These are phyloP conservation scores for Istiophorus platypterus DNA, from an alignment of 2,113 vertebrate species.

Conservation along the genomic window DNA sequence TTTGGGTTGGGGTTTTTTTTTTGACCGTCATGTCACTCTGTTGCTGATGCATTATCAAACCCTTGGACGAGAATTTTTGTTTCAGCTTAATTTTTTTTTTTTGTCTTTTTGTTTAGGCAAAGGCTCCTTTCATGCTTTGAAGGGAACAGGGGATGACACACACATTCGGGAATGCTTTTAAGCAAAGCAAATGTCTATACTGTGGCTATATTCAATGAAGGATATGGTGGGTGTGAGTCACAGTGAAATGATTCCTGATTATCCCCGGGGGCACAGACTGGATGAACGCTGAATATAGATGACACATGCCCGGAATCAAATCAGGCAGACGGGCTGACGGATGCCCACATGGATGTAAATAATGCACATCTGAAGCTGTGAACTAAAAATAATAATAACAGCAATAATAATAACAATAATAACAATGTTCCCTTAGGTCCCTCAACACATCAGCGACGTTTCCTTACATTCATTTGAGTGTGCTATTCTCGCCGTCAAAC, in stretches of 20 bases:
- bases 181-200: conserved; percentile 42
- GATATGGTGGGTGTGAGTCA: conserved; percentile 52
- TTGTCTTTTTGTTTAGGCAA: conserved; percentile 15
- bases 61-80: neutral
- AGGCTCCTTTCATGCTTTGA: conserved; percentile 29
- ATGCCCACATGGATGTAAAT: conserved; percentile 46
- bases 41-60: conserved; percentile 42
- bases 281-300: conserved; percentile 40
- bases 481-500: conserved; percentile 56
- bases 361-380: conserved; percentile 27
- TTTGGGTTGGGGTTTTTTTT: neutral
- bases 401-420: no score
- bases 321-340: conserved; percentile 53
- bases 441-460: neutral
- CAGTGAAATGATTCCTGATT: conserved; percentile 54
- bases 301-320: conserved; percentile 54
- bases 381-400: neutral
- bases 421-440: conserved; percentile 8
- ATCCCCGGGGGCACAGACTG: conserved; percentile 27
- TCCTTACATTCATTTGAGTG: conserved; percentile 35
- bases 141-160: neutral
- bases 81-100: no score
- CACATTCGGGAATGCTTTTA: conserved; percentile 15
- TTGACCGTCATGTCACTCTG: conserved; percentile 29
- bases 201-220: conserved; percentile 47